Base-by-base conservation (phyloP, 2,888 invertebrate species). In the Barypeithes pellucidus region DNA sequence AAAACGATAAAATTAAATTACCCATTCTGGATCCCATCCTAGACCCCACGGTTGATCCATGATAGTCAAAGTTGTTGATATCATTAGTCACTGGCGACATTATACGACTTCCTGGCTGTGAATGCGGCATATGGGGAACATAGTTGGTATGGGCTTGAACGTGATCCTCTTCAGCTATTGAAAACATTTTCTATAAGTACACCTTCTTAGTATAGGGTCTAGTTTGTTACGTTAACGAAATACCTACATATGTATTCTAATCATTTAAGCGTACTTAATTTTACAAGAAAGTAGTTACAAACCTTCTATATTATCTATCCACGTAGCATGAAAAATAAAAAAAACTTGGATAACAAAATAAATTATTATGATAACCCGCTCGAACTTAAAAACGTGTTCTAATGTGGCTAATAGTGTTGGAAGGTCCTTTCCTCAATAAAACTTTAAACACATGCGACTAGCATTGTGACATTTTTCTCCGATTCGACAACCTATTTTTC, bases 151-250 rank as follows among this genome's bases (percentile, higher is more conserved):
- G 81, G 7, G 78, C 78, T 20, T 84, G 78, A 75, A 90, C 85
- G 85, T 93, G 93, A 85, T 93, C 93, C 87, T 93, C 93, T 85
- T 93, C 93, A 77, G 93, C 93, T 91, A 86, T 7, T 16, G 59
- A 43, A 43, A 43, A 43, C 4, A 16, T 43, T n/a, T 43, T 16
- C 43, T 12, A 43, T 43, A 5, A 14, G 0, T 16, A 7, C n/a
- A 16, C 3, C 41, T 16, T 29, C 5, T 29, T 29, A 29, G 29
- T 29, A 29, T 29, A 29, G n/a, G n/a, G n/a, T n/a, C n/a, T n/a
- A n/a, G n/a, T n/a, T n/a, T n/a, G n/a, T n/a, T n/a, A n/a, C n/a
- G n/a, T n/a, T n/a, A n/a, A n/a, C n/a, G n/a, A n/a, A n/a, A 33
- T 33, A 33, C 33, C 33, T 33, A 33, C 33, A 33, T 8, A 5